Evolutionary conservation across 2,797 vertebrate genomes (phyloP), one percentile per base, ranked within the genome.

Genomic region (Takifugu ocellatus): DNA sequence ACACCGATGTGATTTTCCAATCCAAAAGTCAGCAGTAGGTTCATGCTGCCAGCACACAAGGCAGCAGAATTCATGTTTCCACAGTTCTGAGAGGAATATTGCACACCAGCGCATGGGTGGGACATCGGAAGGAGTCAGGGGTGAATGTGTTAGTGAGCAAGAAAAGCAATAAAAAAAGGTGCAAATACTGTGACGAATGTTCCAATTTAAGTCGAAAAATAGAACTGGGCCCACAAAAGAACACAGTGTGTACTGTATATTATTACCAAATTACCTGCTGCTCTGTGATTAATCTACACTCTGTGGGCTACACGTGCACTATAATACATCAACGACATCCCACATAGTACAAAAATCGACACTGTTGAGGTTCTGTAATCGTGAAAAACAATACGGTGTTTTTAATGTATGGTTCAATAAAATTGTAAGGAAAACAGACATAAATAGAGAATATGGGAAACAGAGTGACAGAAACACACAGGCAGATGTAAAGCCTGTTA

Each of bases 381-480:
- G 1, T 14, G 11, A 39, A 39, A 12, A 39, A 39, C 36, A 39
- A 39, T 39, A 39, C 11, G 12, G 36, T 14, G 36, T 39, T 39
- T 29, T 39, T 39, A 39, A 39, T 39, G 36, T 39, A 3, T 33
- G 2, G 8, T 33, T 11, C 31, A 33, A 8, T 11, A 2, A 33
- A 45, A 45, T 6, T 3, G 43, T 16, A 45, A 8, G 14, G 43
- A 17, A 17, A 4, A 21, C 2, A 5, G n/a, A 46, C 43, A 16
- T 5, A 11, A 11, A 7, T 16, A 12, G 15, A 43, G 15, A 12
- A 49, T 5, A 25, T 14, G 16, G 12, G 11, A 50, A 7, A 51
- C 49, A 51, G 11, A 29, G 27, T 9, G 14, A n/a, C 14, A 66
- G 26, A 39, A 39, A 54, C 55, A 48, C 43, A 51, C 55, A 49